Conservation (phyloP, 2,113 vertebrate genomes). For the Pagrus major region DNA sequence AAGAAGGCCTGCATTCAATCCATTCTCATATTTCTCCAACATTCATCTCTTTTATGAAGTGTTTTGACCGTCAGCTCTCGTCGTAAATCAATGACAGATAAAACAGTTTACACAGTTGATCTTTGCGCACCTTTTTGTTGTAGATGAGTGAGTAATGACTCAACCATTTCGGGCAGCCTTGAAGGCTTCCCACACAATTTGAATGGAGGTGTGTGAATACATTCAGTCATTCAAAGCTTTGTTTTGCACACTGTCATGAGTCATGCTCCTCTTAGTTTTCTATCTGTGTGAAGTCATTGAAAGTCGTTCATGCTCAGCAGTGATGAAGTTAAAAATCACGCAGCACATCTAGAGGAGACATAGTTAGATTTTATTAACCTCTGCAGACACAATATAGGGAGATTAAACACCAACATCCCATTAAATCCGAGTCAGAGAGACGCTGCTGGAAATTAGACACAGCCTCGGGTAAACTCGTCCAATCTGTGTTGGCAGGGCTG, state of each 20-base stretch:
- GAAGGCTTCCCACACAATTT: background rate
- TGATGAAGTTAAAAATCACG: background rate
- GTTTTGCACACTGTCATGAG: background rate
- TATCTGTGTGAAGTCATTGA: background rate
- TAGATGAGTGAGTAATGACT: background rate
- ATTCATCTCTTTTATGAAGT: background rate
- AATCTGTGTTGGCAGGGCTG: background rate
- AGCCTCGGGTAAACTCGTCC: rapidly evolving
- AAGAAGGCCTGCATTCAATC: background rate
- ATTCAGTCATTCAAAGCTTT: background rate
- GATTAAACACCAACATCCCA: background rate
- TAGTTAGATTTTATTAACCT: background rate
- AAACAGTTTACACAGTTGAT: background rate
- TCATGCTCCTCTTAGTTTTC: background rate
- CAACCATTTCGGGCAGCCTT: background rate
- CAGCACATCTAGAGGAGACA: background rate
- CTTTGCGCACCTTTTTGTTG: background rate
- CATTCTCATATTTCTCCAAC: background rate
- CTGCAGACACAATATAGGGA: background rate
- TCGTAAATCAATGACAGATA: background rate
- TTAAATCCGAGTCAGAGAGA: background rate
- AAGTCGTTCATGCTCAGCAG: background rate
- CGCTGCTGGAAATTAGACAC: background rate
- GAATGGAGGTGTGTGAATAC: background rate
- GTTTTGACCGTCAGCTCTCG: background rate